These are phyloP conservation scores for Nothoprocta perdicaria DNA, from an alignment of 2,113 vertebrate species.

Conservation along the genomic window DNA sequence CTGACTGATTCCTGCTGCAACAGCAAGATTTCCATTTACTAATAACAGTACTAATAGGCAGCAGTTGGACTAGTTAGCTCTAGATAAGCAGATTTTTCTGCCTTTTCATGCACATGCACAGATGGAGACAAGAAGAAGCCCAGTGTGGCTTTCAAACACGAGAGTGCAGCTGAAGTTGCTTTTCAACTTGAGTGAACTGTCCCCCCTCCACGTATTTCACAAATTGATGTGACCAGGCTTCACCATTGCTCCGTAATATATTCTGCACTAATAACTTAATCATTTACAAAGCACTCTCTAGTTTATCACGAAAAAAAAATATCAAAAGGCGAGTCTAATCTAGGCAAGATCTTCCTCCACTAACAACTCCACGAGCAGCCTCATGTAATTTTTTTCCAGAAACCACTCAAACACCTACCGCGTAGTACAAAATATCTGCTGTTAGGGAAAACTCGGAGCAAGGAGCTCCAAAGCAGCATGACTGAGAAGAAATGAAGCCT, in stretches of 20 bases:
- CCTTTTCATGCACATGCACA: background rate
- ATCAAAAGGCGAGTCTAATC: background rate
- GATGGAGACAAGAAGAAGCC: conserved; percentile 8
- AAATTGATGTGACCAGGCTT: background rate
- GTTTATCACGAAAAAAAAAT: background rate
- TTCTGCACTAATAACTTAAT: background rate
- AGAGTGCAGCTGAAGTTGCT: background rate
- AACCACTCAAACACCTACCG: conserved; percentile 20
- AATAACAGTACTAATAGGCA: conserved; percentile 1
- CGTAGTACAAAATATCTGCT: background rate
- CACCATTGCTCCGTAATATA: background rate
- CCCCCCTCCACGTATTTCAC: background rate
- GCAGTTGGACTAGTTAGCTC: background rate
- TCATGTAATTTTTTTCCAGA: background rate
- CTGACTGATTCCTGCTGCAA: background rate
- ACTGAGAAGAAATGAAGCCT: background rate
- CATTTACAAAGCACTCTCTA: background rate
- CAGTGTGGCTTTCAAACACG: background rate
- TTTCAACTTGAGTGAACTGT: background rate
- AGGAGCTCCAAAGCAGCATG: background rate
- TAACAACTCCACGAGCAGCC: background rate
- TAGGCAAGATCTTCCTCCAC: conserved; percentile 32
- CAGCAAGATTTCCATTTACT: background rate
- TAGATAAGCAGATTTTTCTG: conserved; percentile 10
- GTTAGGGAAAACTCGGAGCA: background rate